These are phyloP conservation scores for Danio tinwini DNA, from an alignment of 2,797 vertebrate genomes.

Conservation along the genomic window DNA sequence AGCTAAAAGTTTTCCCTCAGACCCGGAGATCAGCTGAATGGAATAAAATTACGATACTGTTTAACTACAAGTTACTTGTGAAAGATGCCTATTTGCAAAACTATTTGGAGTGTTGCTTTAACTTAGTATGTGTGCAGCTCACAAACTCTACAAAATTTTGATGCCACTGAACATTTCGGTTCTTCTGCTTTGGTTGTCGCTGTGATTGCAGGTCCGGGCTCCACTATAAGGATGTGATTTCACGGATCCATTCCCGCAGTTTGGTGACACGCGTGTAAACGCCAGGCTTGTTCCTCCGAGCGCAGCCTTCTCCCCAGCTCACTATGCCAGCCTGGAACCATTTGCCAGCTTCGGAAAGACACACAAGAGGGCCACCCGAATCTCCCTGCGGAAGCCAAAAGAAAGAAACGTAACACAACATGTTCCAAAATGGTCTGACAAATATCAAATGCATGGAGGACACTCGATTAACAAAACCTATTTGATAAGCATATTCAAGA, in stretches of 20 bases:
- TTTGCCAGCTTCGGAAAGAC: conserved; percentile 78
- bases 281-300: conserved; percentile 80
- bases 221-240: conserved; percentile 57
- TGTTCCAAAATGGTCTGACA: not conserved
- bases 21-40: no score
- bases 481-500: conserved; percentile 14
- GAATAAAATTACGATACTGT: no score
- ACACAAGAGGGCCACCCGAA: conserved; percentile 81
- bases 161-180: not conserved
- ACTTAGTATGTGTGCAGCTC: not conserved
- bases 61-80: no score
- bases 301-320: conserved; percentile 85
- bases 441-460: conserved; percentile 26
- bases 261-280: conserved; percentile 79
- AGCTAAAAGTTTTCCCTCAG: no score
- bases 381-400: conserved; percentile 74
- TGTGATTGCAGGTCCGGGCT: conserved; percentile 17
- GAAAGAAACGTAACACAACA: not conserved
- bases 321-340: conserved; percentile 85
- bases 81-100: no score
- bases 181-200: conserved; percentile 26
- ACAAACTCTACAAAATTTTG: conserved; percentile 5
- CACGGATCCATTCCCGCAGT: conserved; percentile 76
- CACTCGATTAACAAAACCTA: not conserved
- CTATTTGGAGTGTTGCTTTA: no score